A percentile compares a stretch with the other conserved stretches of the same genome.
Evolutionary conservation across 1,140 invertebrate species (phyloP).

Genomic region (Drosophila micromelanica): DNA sequence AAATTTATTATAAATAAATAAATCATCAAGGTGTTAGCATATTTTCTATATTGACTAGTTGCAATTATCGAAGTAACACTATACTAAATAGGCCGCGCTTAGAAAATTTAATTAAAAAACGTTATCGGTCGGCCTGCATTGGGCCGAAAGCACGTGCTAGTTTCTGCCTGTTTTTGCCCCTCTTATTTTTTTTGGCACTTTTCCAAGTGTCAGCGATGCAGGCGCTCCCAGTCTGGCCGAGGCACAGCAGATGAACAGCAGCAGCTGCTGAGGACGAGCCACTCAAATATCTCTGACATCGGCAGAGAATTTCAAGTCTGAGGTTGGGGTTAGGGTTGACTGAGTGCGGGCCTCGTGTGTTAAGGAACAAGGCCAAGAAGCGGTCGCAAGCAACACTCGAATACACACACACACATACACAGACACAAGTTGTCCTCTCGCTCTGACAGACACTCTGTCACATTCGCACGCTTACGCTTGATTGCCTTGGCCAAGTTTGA

Average conservation of each 20-base stretch:
- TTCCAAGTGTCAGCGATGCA: conserved; percentile 60
- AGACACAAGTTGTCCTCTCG: conserved; percentile 16
- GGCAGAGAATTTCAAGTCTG: conserved; percentile 14
- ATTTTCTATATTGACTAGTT: too few relatives aligned
- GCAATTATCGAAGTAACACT: too few relatives aligned
- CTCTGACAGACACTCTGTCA: conserved; percentile 23
- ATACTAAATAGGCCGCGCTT: conserved; percentile 3
- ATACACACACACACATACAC: conserved; percentile 21
- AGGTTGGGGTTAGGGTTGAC: neutral
- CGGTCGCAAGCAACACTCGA: conserved; percentile 39
- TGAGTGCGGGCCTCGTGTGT: conserved; percentile 18
- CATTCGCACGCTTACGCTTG: conserved; percentile 21
- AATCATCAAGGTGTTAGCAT: too few relatives aligned
- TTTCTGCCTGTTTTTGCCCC: conserved; percentile 20
- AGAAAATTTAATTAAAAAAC: conserved; percentile 69
- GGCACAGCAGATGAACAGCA: conserved; percentile 39
- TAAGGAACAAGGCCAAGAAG: conserved; percentile 60
- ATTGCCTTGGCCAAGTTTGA: conserved; percentile 57
- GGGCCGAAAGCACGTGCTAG: conserved; percentile 35
- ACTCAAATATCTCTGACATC: conserved; percentile 62
- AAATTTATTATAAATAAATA: too few relatives aligned
- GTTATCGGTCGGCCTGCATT: conserved; percentile 41
- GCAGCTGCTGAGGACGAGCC: conserved; percentile 24
- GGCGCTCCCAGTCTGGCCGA: conserved; percentile 15
- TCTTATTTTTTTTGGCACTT: conserved; percentile 43